Conservation (phyloP, 2,888 invertebrate species). For the Eristalinus sepulchralis region DNA sequence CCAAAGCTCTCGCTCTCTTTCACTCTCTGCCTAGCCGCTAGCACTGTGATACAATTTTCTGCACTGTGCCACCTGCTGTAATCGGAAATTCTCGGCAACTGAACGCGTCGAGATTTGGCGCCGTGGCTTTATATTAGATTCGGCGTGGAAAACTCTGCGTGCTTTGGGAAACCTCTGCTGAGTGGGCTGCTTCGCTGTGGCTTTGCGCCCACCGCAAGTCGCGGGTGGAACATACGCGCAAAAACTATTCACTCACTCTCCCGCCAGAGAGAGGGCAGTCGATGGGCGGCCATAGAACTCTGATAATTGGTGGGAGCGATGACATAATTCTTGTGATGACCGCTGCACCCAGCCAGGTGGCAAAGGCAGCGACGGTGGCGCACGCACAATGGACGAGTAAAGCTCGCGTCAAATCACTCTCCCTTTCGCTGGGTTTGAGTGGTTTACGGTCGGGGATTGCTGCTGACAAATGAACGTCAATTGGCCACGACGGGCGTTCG, state of each 20-base stretch:
- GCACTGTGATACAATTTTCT: slow-evolving; percentile 35
- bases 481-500: slow-evolving; percentile 8
- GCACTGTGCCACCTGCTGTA: slow-evolving; percentile 46
- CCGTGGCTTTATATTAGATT: slow-evolving; percentile 65
- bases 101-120: slow-evolving; percentile 47
- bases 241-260: slow-evolving; percentile 14
- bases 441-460: slow-evolving; percentile 28
- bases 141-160: slow-evolving; percentile 18
- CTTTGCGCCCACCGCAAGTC: not conserved
- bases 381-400: slow-evolving; percentile 2
- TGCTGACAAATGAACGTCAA: slow-evolving; percentile 51
- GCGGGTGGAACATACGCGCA: slow-evolving; percentile 15
- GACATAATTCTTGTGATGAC: slow-evolving; percentile 45
- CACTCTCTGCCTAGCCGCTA: not conserved
- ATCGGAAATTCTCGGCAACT: slow-evolving; percentile 62
- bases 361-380: not conserved
- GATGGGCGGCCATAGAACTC: slow-evolving; percentile 18
- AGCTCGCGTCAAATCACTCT: slow-evolving; percentile 53
- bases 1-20: slow-evolving; percentile 22
- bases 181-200: not conserved
- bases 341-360: slow-evolving; percentile 49
- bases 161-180: slow-evolving; percentile 30
- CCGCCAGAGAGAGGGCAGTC: slow-evolving; percentile 28
- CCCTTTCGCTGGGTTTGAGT: slow-evolving; percentile 53
- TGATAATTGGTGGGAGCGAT: slow-evolving; percentile 31